Evolutionary conservation across 2,113 vertebrate genomes (phyloP).

Genomic region (Heteronetta atricapilla): DNA sequence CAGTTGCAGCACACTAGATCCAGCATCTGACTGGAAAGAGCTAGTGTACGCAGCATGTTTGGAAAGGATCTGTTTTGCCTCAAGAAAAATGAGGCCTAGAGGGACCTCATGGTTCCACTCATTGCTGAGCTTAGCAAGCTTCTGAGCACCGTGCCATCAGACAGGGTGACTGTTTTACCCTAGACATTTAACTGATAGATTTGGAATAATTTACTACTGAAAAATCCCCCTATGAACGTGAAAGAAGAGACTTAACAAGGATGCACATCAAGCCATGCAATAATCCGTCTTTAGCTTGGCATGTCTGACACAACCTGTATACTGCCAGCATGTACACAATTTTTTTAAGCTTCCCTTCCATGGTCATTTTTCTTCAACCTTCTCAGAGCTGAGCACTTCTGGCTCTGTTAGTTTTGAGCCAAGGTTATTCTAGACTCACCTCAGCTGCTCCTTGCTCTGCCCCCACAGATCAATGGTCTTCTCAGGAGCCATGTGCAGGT

Average conservation of each 20-base stretch:
- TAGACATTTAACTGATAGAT: background rate
- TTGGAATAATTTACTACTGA: background rate
- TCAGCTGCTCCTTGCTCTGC: constrained; percentile 80
- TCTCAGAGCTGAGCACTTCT: background rate
- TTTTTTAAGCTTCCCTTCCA: background rate
- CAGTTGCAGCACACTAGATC: background rate
- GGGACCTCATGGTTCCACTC: background rate
- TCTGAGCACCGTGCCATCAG: background rate
- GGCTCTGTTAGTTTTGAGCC: background rate
- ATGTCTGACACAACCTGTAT: background rate
- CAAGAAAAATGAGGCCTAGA: background rate
- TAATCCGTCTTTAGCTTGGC: background rate
- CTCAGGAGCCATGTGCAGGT: constrained; percentile 89
- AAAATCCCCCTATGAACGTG: background rate
- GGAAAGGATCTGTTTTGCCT: background rate
- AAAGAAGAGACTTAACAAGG: background rate
- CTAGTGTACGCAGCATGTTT: background rate
- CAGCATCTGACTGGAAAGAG: background rate
- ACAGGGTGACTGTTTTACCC: background rate
- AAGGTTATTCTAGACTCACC: constrained; percentile 64
- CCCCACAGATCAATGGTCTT: constrained; percentile 89
- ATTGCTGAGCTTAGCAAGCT: background rate
- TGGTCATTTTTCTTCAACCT: background rate
- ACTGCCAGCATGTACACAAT: background rate
- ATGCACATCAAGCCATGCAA: background rate